Conservation (phyloP, 1,140 invertebrate species). For the Drosophila novamexicana region DNA sequence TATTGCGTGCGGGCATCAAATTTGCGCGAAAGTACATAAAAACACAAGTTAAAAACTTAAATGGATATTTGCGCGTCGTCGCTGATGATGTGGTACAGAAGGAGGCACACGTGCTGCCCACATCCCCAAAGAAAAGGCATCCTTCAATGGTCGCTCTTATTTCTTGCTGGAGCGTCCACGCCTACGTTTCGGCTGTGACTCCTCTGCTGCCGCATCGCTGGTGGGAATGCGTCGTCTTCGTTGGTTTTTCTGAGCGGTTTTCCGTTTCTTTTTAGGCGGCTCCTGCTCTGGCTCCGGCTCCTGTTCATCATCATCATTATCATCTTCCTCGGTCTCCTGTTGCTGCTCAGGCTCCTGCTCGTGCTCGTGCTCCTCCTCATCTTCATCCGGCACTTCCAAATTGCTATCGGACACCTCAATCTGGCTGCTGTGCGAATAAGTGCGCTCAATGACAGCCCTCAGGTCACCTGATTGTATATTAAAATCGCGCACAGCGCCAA, state of each 20-base stretch:
- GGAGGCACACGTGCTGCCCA: slow-evolving; percentile 32
- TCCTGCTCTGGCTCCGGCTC: slow-evolving; percentile 11
- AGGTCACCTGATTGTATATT: slow-evolving; percentile 85
- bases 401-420: slow-evolving; percentile 56
- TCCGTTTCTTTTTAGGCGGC: slow-evolving; percentile 25
- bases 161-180: slow-evolving; percentile 45
- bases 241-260: slow-evolving; percentile 35
- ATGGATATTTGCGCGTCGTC: slow-evolving; percentile 57
- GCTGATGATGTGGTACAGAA: slow-evolving; percentile 40
- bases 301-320: slow-evolving; percentile 14
- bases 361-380: slow-evolving; percentile 18
- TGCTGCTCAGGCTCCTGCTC: slow-evolving; percentile 7
- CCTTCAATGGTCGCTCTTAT: slow-evolving; percentile 27
- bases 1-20: slow-evolving; percentile 76
- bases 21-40: slow-evolving; percentile 73
- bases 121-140: slow-evolving; percentile 11
- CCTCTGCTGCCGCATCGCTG: slow-evolving; percentile 38
- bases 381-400: slow-evolving; percentile 29
- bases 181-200: slow-evolving; percentile 49
- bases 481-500: slow-evolving; percentile 86
- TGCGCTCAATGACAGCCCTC: slow-evolving; percentile 84
- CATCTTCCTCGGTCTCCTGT: not conserved
- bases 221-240: slow-evolving; percentile 36
- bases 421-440: slow-evolving; percentile 63
- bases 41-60: slow-evolving; percentile 81